These are phyloP conservation scores for Acholoe squamosa DNA, from an alignment of 2,888 invertebrate genomes.

Conservation along the genomic window DNA sequence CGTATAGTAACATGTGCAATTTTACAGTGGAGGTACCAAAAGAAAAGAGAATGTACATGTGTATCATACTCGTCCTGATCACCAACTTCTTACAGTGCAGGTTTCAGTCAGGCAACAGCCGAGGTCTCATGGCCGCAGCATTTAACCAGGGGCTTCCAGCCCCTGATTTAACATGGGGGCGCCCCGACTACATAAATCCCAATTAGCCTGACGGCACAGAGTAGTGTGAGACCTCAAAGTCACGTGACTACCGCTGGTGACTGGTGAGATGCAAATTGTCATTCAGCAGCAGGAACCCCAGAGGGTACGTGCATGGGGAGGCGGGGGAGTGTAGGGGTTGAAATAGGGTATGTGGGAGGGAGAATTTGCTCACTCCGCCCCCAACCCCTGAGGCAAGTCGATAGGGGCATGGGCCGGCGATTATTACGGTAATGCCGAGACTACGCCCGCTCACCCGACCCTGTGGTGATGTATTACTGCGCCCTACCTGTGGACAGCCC, in stretches of 20 bases:
- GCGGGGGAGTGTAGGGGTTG: background rate
- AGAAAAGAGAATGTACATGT: too few relatives aligned
- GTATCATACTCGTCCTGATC: too few relatives aligned
- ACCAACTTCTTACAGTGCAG: too few relatives aligned
- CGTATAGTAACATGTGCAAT: too few relatives aligned
- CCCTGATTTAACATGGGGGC: too few relatives aligned
- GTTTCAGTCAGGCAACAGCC: background rate
- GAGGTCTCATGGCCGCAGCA: background rate
- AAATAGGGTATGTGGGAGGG: background rate
- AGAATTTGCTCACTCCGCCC: background rate
- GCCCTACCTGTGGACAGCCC: slow-evolving; percentile 17
- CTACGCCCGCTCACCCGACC: background rate
- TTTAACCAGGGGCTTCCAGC: background rate
- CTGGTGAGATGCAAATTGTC: slow-evolving; percentile 21
- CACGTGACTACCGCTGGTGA: slow-evolving; percentile 1
- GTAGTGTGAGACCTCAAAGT: background rate
- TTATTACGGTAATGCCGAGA: slow-evolving; percentile 12
- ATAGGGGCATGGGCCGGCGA: background rate
- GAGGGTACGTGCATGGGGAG: background rate
- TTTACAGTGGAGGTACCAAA: too few relatives aligned
- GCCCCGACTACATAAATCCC: background rate
- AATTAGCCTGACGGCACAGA: background rate
- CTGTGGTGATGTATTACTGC: background rate
- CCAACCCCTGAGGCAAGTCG: background rate
- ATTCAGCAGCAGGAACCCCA: background rate